Evolutionary conservation across 1,140 invertebrate genomes (phyloP), one percentile per base, ranked within the genome.

Genomic region (Drosophila kohkoa): DNA sequence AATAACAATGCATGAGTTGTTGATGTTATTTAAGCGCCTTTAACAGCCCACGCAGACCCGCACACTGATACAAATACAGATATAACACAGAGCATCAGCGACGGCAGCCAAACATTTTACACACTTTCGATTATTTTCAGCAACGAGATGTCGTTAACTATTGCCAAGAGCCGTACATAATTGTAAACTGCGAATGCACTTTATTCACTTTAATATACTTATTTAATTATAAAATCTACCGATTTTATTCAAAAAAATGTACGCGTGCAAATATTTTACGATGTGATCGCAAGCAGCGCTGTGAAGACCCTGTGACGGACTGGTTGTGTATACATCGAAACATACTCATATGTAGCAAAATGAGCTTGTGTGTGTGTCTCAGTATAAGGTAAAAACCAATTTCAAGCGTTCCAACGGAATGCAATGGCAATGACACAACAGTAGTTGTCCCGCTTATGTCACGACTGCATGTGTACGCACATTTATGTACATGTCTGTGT

Each of bases 271-370:
- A 59, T 28, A 52, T 43, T 60, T 66, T 62, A 72, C 82, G 82
- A 87, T 87, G 79, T 83, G 82, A 87, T 87, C 82, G 72, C 76
- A 86, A 68, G 59, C 74, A 74, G 51, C 59, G 66, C 38, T 77
- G 65, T 49, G 45, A 57, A 67, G 48, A 59, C 63, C 52, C 63
- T 67, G 11, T 57, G 63, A 51, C 49, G 59, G 54, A 5, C 41
- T 57, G 11, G 16, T 28, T 63, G 30, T 67, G 38, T 57, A 64
- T 51, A 13, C 65, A 38, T 38, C 20, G 20, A 25, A 25, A 2
- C 35, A 10, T 10, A 38, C 35, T 10, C 35, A 38, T 10, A 38
- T 38, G 45, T 43, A 28, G 10, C 43, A 11, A 45, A 57, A n/a
- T 46, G 41, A 76, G 46, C 52, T 48, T 30, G 57, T 66, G 49